These are phyloP conservation scores for Physocephala rufipes DNA, from an alignment of 2,888 invertebrate species.

Conservation along the genomic window DNA sequence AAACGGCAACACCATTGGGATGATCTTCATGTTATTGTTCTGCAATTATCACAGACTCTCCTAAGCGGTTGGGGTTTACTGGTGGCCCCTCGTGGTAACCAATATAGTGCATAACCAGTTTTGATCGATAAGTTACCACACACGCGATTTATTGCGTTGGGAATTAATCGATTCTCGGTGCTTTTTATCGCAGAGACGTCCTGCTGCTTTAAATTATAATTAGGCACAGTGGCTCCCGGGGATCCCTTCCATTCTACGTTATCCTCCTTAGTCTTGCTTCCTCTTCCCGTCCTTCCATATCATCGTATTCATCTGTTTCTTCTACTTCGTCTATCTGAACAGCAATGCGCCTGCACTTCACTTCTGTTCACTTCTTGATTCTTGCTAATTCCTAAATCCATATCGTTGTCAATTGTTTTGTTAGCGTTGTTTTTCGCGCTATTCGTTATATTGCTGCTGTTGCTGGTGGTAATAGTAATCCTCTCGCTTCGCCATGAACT, in stretches of 20 bases:
- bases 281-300: slow-evolving; percentile 33
- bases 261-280: too few species aligned
- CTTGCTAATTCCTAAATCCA: not conserved
- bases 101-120: too few species aligned
- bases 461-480: not conserved
- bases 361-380: too few species aligned
- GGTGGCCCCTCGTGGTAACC: too few species aligned
- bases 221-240: not conserved
- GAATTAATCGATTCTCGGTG: slow-evolving; percentile 45
- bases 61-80: too few species aligned
- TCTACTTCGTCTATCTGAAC: slow-evolving; percentile 51
- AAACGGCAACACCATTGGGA: too few species aligned
- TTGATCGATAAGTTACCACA: too few species aligned
- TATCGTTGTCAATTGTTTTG: slow-evolving; percentile 46
- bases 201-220: not conserved
- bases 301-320: slow-evolving; percentile 46
- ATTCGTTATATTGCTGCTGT: slow-evolving; percentile 42
- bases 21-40: too few species aligned
- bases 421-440: slow-evolving; percentile 34
- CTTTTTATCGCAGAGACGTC: not conserved
- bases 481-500: too few species aligned
- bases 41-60: too few species aligned
- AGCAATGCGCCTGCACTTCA: slow-evolving; percentile 57
- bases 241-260: slow-evolving; percentile 10
- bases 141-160: slow-evolving; percentile 64